Evolutionary conservation across 1,140 invertebrate genomes (phyloP), one percentile per base, ranked within the genome.

Genomic region (Scaptodrosophila lebanonensis): DNA sequence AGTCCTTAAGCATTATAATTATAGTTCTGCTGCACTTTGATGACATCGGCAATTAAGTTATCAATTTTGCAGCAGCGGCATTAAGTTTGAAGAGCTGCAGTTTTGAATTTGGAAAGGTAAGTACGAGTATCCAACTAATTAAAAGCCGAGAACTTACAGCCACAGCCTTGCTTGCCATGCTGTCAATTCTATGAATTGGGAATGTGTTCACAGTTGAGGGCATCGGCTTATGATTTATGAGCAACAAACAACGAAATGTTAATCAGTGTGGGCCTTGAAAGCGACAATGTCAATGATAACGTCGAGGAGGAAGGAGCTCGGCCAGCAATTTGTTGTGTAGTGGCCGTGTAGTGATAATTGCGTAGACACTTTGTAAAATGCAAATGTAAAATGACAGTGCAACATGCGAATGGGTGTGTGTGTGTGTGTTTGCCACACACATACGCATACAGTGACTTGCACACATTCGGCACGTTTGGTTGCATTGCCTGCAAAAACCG

Each of bases 401-500:
- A 43, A 22, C 3, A n/a, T n/a, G n/a, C n/a, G n/a, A n/a, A n/a
- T n/a, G n/a, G n/a, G n/a, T n/a, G n/a, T n/a, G n/a, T n/a, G n/a
- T n/a, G n/a, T n/a, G n/a, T n/a, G n/a, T n/a, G n/a, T 30, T 6
- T 11, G 20, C 42, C 30, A 52, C 0, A 42, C 35, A 18, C 17
- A 56, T 35, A 13, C n/a, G 27, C 20, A 49, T 5, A 30, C 11
- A 39, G n/a, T 27, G 8, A 29, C 25, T 65, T 44, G 30, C 7
- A 38, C 2, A n/a, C 25, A 62, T 1, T 51, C 13, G 47, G 43
- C 18, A 66, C 30, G 45, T 47, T 63, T 77, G 68, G 73, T 65
- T 68, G 51, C 45, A 35, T 62, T 66, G 75, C 36, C 64, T 52
- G 56, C 66, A 70, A 75, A 84, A 85, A 85, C 84, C 84, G 63